Conservation (phyloP, 2,888 invertebrate species). For the Phalangium opilio region DNA sequence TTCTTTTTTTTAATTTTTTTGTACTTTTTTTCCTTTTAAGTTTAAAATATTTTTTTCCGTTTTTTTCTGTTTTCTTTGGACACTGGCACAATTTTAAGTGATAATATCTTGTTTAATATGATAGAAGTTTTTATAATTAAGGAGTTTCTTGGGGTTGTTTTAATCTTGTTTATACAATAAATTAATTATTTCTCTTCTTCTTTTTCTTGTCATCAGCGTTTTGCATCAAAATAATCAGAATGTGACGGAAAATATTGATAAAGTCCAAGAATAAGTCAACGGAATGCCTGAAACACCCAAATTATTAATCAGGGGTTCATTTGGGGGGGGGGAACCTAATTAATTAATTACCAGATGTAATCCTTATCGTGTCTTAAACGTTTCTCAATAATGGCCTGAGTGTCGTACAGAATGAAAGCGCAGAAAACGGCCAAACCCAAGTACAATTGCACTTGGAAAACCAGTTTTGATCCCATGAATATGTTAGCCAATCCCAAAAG, state of each 20-base stretch:
- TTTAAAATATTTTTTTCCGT: too few species aligned
- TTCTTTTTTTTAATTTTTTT: too few species aligned
- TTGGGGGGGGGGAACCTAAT: too few species aligned
- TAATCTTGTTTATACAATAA: too few species aligned
- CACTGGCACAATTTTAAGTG: too few species aligned
- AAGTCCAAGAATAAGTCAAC: slow-evolving; percentile 90
- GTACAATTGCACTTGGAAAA: slow-evolving; percentile 59
- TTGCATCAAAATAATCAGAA: slow-evolving; percentile 74
- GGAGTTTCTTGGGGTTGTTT: too few species aligned
- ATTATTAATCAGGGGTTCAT: too few species aligned
- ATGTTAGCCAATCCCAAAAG: slow-evolving; percentile 1
- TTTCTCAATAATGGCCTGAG: slow-evolving; percentile 91
- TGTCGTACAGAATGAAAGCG: slow-evolving; percentile 89
- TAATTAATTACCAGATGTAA: slow-evolving; percentile 46
- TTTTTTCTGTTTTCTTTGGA: too few species aligned
- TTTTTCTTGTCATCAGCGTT: slow-evolving; percentile 7
- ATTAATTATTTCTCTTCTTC: too few species aligned
- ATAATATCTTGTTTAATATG: too few species aligned
- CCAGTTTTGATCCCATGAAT: slow-evolving; percentile 14
- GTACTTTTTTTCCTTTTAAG: too few species aligned
- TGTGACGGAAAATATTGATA: slow-evolving; percentile 78
- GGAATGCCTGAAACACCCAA: slow-evolving; percentile 47
- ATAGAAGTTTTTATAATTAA: too few species aligned
- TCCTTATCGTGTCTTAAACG: slow-evolving; percentile 77
- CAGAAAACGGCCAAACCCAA: slow-evolving; percentile 80